A percentile compares a stretch with the other conserved stretches of the same genome.
Conservation (phyloP, 2,888 invertebrate species). For the Melanostoma scalare region DNA sequence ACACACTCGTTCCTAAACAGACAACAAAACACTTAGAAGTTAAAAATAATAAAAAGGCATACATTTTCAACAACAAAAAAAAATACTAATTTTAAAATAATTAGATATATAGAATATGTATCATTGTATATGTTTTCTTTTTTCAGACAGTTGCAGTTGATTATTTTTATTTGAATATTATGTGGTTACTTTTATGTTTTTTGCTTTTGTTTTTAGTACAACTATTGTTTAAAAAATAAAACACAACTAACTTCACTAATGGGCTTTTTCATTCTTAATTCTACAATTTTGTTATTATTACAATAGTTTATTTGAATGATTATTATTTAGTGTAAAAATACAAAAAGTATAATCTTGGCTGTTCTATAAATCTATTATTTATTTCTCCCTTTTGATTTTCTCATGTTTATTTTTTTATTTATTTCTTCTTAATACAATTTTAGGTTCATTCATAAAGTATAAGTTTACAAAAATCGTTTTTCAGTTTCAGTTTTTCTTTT, state of each 20-base stretch:
- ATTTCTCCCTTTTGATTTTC: slow-evolving; percentile 40
- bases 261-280: slow-evolving; percentile 21
- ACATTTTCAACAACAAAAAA: slow-evolving; percentile 50
- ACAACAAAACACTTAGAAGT: slow-evolving; percentile 67
- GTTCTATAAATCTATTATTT: slow-evolving; percentile 41
- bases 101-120: slow-evolving; percentile 6
- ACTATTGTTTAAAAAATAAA: slow-evolving; percentile 35
- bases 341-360: slow-evolving; percentile 73
- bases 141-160: slow-evolving; percentile 50
- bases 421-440: slow-evolving; percentile 18
- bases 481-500: slow-evolving; percentile 21
- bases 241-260: slow-evolving; percentile 55
- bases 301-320: slow-evolving; percentile 35
- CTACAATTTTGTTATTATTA: slow-evolving; percentile 37
- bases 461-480: slow-evolving; percentile 45
- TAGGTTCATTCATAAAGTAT: slow-evolving; percentile 46
- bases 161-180: slow-evolving; percentile 60
- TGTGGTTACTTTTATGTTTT: slow-evolving; percentile 44
- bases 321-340: slow-evolving; percentile 61
- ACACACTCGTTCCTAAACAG: slow-evolving; percentile 46
- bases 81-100: slow-evolving; percentile 33
- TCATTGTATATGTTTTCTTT: slow-evolving; percentile 1
- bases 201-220: slow-evolving; percentile 32
- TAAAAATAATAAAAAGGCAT: slow-evolving; percentile 31
- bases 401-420: slow-evolving; percentile 36